Conservation (phyloP, 1,140 invertebrate genomes). For the Gerris buenoi region DNA sequence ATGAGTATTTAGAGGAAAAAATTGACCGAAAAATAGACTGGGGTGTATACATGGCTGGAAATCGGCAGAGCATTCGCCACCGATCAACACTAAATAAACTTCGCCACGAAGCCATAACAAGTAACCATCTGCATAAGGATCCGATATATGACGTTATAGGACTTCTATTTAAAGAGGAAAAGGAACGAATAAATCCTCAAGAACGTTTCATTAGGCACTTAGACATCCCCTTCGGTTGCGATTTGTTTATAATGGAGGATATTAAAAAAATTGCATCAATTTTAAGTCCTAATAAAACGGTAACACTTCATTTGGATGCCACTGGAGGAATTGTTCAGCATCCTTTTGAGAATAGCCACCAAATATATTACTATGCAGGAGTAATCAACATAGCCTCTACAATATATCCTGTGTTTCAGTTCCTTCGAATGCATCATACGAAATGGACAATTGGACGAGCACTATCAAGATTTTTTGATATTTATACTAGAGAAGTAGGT, state of each 20-base stretch:
- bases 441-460: background rate
- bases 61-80: background rate
- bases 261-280: background rate
- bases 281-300: background rate
- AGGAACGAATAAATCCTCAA: background rate
- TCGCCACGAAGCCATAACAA: background rate
- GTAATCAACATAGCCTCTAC: background rate
- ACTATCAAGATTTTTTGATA: background rate
- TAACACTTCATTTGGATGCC: background rate
- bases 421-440: background rate
- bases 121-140: background rate
- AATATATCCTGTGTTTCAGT: background rate
- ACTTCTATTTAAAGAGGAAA: background rate
- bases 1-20: background rate
- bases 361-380: background rate
- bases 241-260: background rate
- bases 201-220: background rate
- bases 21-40: background rate
- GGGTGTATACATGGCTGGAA: background rate
- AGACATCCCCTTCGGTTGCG: background rate
- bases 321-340: background rate
- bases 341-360: background rate
- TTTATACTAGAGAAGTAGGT: background rate
- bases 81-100: background rate
- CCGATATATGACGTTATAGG: background rate